phyloP scores from a whole-genome alignment of 2,888 invertebrate species.

The Ellobium chinense region DNA sequence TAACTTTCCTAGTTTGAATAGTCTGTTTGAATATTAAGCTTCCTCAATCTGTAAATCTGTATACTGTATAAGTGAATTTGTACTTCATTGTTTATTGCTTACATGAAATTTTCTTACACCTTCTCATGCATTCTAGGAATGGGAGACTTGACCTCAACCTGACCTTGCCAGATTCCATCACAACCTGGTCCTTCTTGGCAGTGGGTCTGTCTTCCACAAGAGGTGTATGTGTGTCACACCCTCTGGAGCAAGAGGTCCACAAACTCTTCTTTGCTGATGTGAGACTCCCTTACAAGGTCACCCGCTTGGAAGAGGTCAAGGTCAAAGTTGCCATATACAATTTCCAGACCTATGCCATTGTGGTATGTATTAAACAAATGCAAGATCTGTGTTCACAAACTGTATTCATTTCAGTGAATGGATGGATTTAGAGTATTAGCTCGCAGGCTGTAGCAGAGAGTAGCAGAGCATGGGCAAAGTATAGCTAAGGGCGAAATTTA shows the following conservation, averaged over 20 bases:
- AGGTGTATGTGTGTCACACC: conserved; percentile 56
- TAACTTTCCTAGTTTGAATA: too few relatives aligned
- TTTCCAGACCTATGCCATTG: conserved; percentile 46
- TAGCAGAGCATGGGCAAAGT: too few relatives aligned
- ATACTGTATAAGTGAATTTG: too few relatives aligned
- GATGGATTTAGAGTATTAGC: too few relatives aligned
- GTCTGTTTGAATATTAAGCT: too few relatives aligned
- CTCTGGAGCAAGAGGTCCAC: conserved; percentile 50
- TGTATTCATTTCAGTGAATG: too few relatives aligned
- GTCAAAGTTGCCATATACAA: conserved; percentile 59
- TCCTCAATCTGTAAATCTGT: too few relatives aligned
- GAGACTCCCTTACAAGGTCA: conserved; percentile 58
- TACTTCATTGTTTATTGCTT: too few relatives aligned
- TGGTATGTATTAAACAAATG: conserved; percentile 47
- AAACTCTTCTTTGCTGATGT: conserved; percentile 59
- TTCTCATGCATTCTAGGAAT: neutral
- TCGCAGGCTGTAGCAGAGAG: too few relatives aligned
- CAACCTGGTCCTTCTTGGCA: conserved; percentile 57
- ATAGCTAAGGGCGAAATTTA: too few relatives aligned
- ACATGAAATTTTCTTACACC: too few relatives aligned
- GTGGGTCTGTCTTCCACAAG: conserved; percentile 52
- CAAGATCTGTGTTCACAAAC: too few relatives aligned
- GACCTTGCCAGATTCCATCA: conserved; percentile 58
- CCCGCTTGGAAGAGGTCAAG: conserved; percentile 59
- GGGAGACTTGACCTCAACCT: conserved; percentile 23